Conservation (phyloP, 2,888 invertebrate genomes). For the Andricus quercusramuli region DNA sequence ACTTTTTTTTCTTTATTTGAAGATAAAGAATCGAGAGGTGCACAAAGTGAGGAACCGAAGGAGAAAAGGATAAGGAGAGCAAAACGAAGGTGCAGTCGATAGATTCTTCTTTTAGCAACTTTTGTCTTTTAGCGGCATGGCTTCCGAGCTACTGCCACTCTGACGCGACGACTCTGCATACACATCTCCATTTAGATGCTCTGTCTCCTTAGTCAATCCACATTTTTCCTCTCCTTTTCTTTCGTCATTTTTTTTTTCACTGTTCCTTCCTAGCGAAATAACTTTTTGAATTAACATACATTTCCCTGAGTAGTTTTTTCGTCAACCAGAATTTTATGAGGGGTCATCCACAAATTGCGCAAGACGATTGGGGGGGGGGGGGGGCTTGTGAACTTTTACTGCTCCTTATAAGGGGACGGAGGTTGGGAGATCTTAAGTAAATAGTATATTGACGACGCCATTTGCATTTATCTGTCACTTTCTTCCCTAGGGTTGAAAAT, state of each 20-base stretch:
- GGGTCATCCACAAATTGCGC: too few species aligned
- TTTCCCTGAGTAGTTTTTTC: too few species aligned
- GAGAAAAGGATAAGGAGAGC: background rate
- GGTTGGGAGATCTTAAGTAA: too few species aligned
- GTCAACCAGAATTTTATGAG: too few species aligned
- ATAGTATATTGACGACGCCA: too few species aligned
- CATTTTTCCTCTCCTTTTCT: background rate
- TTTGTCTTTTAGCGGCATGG: conserved; percentile 68
- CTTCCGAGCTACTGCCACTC: conserved; percentile 66
- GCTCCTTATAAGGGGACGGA: too few species aligned
- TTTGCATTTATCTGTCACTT: too few species aligned
- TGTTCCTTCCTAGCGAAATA: background rate
- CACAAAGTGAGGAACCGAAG: conserved; percentile 6
- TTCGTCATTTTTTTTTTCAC: background rate
- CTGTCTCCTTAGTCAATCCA: conserved; percentile 47
- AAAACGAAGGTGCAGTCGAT: conserved; percentile 59
- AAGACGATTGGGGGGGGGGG: too few species aligned
- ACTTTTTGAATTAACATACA: too few species aligned
- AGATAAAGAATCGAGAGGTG: background rate
- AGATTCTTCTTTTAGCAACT: conserved; percentile 73
- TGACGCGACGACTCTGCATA: conserved; percentile 69
- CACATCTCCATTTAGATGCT: conserved; percentile 57
- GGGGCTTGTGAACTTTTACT: too few species aligned
- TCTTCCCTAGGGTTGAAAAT: too few species aligned
- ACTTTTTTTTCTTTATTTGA: background rate